Base-by-base conservation (phyloP, 2,797 vertebrate genomes). In the Xenops minutus region DNA sequence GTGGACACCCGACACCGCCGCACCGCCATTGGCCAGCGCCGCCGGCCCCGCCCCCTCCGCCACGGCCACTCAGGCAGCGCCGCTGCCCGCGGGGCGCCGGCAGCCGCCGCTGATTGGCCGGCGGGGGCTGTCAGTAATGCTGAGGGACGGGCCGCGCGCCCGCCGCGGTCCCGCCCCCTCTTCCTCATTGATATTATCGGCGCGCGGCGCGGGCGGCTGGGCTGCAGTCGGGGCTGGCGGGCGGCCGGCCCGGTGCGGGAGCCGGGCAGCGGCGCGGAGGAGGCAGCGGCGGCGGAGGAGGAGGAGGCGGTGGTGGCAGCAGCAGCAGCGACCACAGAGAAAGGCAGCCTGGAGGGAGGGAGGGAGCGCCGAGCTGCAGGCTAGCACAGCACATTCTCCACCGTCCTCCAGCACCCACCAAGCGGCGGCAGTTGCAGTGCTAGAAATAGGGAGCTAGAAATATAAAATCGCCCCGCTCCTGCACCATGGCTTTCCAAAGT, bases 401-500 rank as follows among this genome's bases (percentile, higher is more conserved):
- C 79, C 83, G 80, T 94, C 48, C 68, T 78, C 80, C 58, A 68
- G 89, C 68, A 92, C 95, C 85, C 89, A 83, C 91, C 94, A 80
- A 96, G 96, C 58, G 91, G 95, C 96, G 86, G 95, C 94, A 89
- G 92, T 84, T 75, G 62, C 74, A 78, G 85, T n/a, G 64, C 62
- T 93, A 96, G 96, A 85, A 93, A 92, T 73, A 86, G 9, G 94
- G 49, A 93, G 95, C 88, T 89, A 96, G 85, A 87, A 82, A 93
- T 88, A 96, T 64, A 92, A 90, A 66, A 78, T 88, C 86, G 89
- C 78, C 93, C 95, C 90, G 95, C 93, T 97, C 92, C 95, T 96
- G 98, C 98, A 99, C 98, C 98, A 99, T 99, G 99, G 97, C 98
- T 97, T 98, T 98, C 97, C 98, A 96, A 97, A 98, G 97, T 97